Evolutionary conservation across 2,113 vertebrate genomes (phyloP), one percentile per base, ranked within the genome.

Genomic region (Thunnus maccoyii): DNA sequence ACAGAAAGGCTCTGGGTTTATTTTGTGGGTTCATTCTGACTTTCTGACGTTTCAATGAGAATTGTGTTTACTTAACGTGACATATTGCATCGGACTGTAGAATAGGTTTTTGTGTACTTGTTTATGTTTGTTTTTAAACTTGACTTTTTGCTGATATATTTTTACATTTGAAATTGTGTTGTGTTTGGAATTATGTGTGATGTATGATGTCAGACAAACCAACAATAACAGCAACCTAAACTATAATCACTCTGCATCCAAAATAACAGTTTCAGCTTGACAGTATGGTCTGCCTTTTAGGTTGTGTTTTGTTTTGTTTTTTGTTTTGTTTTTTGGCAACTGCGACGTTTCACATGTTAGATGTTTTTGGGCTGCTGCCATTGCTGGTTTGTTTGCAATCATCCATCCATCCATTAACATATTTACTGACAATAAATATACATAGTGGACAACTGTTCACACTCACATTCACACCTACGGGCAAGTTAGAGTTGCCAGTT

Each of bases 21-120:
- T 80, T 65, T 82, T 74, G 46, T 72, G 67, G 55, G 67, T 84
- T 73, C 44, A 52, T 41, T 76, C 56, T 68, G 66, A 81, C 50
- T 72, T 46, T n/a, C n/a, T n/a, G n/a, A n/a, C n/a, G 16, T n/a
- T 76, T 57, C 16, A 63, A 47, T 0, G 7, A 32, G 50, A 63
- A 15, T 12, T 44, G n/a, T 17, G 65, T 77, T 64, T 48, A 66
- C 14, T 16, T 75, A 3, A 30, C 27, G 2, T 22, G 22, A 1
- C 22, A 22, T 22, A 22, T 22, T 22, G 22, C 22, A 22, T 22
- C 22, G 22, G 22, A 22, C 22, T 22, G 22, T 22, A 22, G 22
- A 82, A 13, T 36, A 5, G 2, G 17, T 71, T 52, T 64, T 13
- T 12, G 18, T 14, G 5, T 20, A 36, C 15, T 30, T 30, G 27